phyloP scores from a whole-genome alignment of 2,797 vertebrate genomes.

The Sorex maritimensis region DNA sequence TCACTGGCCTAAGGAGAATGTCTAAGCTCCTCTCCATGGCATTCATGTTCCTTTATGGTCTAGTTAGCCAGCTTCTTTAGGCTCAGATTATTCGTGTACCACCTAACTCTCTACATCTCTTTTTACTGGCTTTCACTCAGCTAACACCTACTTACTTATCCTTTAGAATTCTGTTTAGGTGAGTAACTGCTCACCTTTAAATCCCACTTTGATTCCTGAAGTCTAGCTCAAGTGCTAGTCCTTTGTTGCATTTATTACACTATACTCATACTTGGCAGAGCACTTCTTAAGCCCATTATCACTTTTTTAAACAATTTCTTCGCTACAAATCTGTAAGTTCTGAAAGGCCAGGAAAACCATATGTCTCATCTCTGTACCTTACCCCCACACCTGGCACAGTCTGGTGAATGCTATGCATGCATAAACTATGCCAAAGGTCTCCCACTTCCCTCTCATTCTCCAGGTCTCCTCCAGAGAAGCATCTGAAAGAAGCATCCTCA shows the following conservation, averaged over 20 bases:
- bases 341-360: neutral
- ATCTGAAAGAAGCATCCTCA: neutral
- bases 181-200: neutral
- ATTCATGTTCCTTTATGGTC: slow-evolving; percentile 29
- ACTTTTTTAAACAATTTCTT: slow-evolving; percentile 48
- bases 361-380: neutral
- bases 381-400: neutral
- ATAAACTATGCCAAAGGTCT: slow-evolving; percentile 13
- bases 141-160: slow-evolving; percentile 48
- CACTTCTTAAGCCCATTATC: neutral
- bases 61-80: slow-evolving; percentile 7
- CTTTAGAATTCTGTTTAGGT: slow-evolving; percentile 54
- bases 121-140: slow-evolving; percentile 43
- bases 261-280: slow-evolving; percentile 41
- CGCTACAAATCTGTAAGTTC: neutral
- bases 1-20: slow-evolving; percentile 26
- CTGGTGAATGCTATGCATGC: neutral
- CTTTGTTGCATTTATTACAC: neutral
- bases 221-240: slow-evolving; percentile 24
- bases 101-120: slow-evolving; percentile 47
- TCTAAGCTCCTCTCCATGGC: neutral
- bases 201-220: neutral
- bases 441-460: slow-evolving; percentile 32
- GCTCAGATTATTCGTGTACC: neutral
- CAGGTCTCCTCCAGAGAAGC: neutral